These are phyloP conservation scores for Phthorimaea operculella DNA, from an alignment of 1,140 invertebrate genomes.

Conservation along the genomic window DNA sequence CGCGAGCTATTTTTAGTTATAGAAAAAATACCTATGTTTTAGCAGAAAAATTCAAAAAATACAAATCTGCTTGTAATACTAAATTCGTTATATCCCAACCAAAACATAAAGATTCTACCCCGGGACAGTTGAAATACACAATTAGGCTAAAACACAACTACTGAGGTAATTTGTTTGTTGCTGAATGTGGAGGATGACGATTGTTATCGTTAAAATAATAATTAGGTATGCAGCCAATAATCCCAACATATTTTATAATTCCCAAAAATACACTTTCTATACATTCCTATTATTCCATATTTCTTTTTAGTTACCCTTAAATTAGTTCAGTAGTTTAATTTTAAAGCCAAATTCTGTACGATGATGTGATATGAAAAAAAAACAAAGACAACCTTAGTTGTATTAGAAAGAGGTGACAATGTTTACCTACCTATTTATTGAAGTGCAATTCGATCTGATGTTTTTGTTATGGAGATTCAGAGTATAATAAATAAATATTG, in stretches of 20 bases:
- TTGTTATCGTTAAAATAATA: background rate
- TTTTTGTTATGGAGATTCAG: slow-evolving; percentile 52
- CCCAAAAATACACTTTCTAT: background rate
- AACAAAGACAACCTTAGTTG: slow-evolving; percentile 26
- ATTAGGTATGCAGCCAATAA: slow-evolving; percentile 41
- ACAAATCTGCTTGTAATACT: slow-evolving; percentile 49
- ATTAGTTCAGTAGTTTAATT: slow-evolving; percentile 37
- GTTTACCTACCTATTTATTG: slow-evolving; percentile 13
- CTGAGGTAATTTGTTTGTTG: slow-evolving; percentile 24
- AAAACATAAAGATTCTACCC: slow-evolving; percentile 26
- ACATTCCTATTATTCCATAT: slow-evolving; percentile 47
- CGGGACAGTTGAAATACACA: slow-evolving; percentile 55
- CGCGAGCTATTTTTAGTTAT: slow-evolving; percentile 47
- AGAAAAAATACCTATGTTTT: slow-evolving; percentile 51
- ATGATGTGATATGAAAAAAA: slow-evolving; percentile 42
- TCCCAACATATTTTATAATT: slow-evolving; percentile 18
- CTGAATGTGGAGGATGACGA: background rate
- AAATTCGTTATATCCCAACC: slow-evolving; percentile 56
- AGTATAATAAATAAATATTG: slow-evolving; percentile 33
- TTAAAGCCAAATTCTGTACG: slow-evolving; percentile 46
- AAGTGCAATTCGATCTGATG: slow-evolving; percentile 53
- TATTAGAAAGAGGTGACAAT: slow-evolving; percentile 10
- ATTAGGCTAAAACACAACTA: slow-evolving; percentile 49
- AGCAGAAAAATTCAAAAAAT: slow-evolving; percentile 52
- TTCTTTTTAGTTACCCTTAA: slow-evolving; percentile 42